Evolutionary conservation across 2,888 invertebrate genomes (phyloP).

Genomic region (Drosophila emarginata): DNA sequence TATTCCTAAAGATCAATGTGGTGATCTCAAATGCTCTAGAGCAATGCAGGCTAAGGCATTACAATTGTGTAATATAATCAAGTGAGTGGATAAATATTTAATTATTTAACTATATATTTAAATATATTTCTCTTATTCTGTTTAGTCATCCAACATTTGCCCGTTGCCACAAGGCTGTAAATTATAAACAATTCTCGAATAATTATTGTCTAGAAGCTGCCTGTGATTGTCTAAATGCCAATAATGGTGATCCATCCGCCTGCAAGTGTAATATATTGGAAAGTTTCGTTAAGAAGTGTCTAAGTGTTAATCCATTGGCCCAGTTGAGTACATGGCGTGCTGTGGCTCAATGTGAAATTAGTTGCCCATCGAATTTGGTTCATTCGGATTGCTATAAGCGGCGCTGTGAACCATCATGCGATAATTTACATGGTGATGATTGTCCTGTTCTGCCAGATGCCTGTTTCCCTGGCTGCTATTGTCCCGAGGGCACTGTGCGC

Average conservation of each 20-base stretch:
- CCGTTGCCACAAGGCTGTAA: constrained; percentile 86
- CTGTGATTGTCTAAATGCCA: constrained; percentile 88
- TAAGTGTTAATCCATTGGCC: constrained; percentile 85
- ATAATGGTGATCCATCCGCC: constrained; percentile 81
- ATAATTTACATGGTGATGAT: constrained; percentile 84
- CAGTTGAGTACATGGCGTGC: constrained; percentile 89
- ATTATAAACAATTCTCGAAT: constrained; percentile 87
- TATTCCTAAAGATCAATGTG: constrained; percentile 83
- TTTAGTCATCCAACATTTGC: constrained; percentile 86
- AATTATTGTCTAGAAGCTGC: constrained; percentile 88
- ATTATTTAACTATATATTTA: background rate
- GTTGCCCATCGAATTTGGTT: constrained; percentile 89
- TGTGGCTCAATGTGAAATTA: constrained; percentile 87
- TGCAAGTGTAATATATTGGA: constrained; percentile 89
- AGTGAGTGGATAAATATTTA: constrained; percentile 82
- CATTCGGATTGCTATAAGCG: constrained; percentile 91
- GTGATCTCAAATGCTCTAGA: constrained; percentile 85
- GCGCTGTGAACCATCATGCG: constrained; percentile 91
- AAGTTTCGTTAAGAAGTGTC: constrained; percentile 88
- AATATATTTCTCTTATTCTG: background rate
- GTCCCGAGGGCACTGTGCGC: constrained; percentile 89
- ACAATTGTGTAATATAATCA: constrained; percentile 87
- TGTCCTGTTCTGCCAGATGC: constrained; percentile 87
- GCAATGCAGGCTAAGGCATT: constrained; percentile 86
- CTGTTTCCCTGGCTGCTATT: constrained; percentile 93